Percentiles rank a stretch among this genome's conserved stretches.
Evolutionary conservation across 2,797 vertebrate genomes (phyloP).

Genomic region (Pantherophis alleghaniensis): DNA sequence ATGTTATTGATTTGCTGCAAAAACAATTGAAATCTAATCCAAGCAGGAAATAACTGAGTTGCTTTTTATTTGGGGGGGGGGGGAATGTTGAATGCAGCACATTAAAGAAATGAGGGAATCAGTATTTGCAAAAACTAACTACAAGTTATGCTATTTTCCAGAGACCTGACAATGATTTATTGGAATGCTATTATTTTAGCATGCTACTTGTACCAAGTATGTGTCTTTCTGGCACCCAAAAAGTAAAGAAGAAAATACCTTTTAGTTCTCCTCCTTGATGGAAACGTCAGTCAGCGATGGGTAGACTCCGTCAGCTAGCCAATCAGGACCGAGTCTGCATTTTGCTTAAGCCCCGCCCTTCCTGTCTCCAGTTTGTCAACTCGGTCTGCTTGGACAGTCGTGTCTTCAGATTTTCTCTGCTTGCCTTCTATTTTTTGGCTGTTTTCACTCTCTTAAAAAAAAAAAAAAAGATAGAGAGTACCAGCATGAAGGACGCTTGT

Average conservation of each 20-base stretch:
- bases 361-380: no score
- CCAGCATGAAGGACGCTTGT: no score
- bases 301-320: no score
- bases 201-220: not conserved
- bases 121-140: constrained; percentile 35
- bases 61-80: constrained; percentile 30
- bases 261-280: not conserved
- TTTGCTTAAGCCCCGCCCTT: no score
- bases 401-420: no score
- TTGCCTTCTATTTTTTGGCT: no score
- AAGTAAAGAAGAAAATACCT: not conserved
- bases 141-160: constrained; percentile 55
- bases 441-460: no score
- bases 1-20: constrained; percentile 54
- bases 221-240: not conserved
- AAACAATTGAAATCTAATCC: constrained; percentile 30
- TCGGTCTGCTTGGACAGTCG: no score
- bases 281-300: no score
- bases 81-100: constrained; percentile 24
- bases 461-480: no score
- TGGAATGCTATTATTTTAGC: constrained; percentile 38
- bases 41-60: constrained; percentile 39
- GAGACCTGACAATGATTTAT: constrained; percentile 30
- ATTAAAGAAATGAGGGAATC: constrained; percentile 48
- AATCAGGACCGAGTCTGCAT: no score